These are phyloP conservation scores for Danaus melanippus DNA, from an alignment of 1,140 invertebrate genomes.

Conservation along the genomic window DNA sequence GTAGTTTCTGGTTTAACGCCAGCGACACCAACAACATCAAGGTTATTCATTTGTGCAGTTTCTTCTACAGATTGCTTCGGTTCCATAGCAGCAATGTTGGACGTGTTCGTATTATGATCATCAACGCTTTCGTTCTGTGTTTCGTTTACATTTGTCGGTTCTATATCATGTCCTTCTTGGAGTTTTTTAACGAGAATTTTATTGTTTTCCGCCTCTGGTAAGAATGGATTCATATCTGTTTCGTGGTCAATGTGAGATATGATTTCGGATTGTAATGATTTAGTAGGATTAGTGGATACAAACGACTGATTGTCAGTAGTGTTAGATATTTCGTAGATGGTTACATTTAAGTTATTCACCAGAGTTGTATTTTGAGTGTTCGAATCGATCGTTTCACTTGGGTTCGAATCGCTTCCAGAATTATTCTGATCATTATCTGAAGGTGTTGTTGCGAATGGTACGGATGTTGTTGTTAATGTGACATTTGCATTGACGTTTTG, in stretches of 20 bases:
- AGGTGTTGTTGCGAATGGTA: slow-evolving; percentile 9
- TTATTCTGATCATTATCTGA: slow-evolving; percentile 7
- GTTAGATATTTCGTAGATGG: slow-evolving; percentile 57
- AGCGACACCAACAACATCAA: background rate
- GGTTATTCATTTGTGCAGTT: slow-evolving; percentile 5
- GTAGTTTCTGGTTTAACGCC: slow-evolving; percentile 2
- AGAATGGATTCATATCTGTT: slow-evolving; percentile 76
- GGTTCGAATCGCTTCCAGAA: slow-evolving; percentile 11
- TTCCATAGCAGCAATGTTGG: slow-evolving; percentile 7
- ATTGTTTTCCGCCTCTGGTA: slow-evolving; percentile 75
- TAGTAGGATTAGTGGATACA: slow-evolving; percentile 27
- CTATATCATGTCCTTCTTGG: slow-evolving; percentile 67
- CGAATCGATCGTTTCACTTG: background rate
- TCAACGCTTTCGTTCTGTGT: slow-evolving; percentile 61
- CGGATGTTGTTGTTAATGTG: slow-evolving; percentile 4
- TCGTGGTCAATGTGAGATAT: slow-evolving; percentile 43
- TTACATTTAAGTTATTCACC: slow-evolving; percentile 51
- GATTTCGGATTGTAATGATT: slow-evolving; percentile 41
- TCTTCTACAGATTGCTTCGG: slow-evolving; percentile 9
- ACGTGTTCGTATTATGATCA: slow-evolving; percentile 31
- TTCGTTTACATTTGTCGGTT: slow-evolving; percentile 53
- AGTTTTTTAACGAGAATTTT: slow-evolving; percentile 72
- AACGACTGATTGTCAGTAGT: slow-evolving; percentile 35
- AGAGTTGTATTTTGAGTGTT: slow-evolving; percentile 32
- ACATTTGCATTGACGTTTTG: slow-evolving; percentile 3